Percentiles rank a stretch among this genome's conserved stretches.
Evolutionary conservation across 2,888 invertebrate genomes (phyloP).

Genomic region (Suillia variegata): DNA sequence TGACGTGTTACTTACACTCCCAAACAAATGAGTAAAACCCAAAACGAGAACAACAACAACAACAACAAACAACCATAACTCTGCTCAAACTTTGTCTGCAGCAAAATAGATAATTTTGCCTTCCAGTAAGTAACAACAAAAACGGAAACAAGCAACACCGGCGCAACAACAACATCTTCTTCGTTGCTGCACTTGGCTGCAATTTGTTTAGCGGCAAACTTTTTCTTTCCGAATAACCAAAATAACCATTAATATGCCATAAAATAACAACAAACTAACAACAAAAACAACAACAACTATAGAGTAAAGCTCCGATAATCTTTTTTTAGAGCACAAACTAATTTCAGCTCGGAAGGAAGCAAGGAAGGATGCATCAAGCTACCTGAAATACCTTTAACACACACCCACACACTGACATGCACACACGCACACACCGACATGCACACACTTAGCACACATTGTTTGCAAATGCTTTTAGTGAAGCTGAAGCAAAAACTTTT

Average conservation of each 20-base stretch:
- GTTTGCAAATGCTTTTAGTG: no score
- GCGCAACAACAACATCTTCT: no score
- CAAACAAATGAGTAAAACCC: no score
- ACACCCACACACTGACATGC: not conserved
- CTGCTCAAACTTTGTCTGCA: not conserved
- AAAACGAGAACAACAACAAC: not conserved
- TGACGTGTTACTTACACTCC: no score
- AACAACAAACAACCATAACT: not conserved
- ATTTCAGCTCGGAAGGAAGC: not conserved
- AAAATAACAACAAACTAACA: not conserved
- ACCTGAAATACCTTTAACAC: no score
- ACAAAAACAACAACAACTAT: not conserved
- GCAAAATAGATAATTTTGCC: not conserved
- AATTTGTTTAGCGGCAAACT: not conserved
- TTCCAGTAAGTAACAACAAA: not conserved
- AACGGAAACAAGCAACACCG: not conserved
- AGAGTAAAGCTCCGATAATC: not conserved
- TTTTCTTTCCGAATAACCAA: not conserved
- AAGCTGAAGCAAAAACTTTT: no score
- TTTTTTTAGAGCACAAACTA: not conserved
- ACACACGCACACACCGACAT: no score
- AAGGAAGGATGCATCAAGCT: no score
- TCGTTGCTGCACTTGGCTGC: not conserved
- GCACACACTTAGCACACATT: no score
- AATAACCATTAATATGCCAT: slow-evolving; percentile 2